Conservation (phyloP, 2,888 invertebrate species). For the Folsomia candida region DNA sequence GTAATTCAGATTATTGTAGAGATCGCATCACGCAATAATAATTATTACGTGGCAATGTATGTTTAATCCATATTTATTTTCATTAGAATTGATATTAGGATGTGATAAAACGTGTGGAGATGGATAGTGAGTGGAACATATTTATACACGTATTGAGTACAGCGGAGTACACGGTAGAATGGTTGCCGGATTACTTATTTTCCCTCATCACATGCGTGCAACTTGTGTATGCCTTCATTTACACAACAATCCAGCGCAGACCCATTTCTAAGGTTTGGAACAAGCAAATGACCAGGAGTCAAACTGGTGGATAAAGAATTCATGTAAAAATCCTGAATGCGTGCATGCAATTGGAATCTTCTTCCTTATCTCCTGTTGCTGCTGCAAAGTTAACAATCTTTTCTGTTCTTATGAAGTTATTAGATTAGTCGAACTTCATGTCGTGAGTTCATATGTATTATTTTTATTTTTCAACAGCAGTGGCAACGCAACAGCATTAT, state of each 20-base stretch:
- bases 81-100: conserved; percentile 22
- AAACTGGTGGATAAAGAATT: neutral
- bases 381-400: conserved; percentile 1
- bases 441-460: neutral
- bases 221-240: no score
- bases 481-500: neutral
- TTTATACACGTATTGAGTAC: no score
- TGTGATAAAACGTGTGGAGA: conserved; percentile 10
- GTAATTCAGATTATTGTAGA: conserved; percentile 33
- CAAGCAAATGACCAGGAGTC: neutral
- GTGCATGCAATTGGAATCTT: conserved; percentile 1
- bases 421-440: neutral
- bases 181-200: neutral
- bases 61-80: conserved; percentile 31
- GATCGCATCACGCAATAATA: conserved; percentile 47
- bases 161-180: neutral
- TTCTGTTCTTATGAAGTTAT: conserved; percentile 7
- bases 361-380: neutral
- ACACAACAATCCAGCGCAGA: no score
- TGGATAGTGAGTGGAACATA: no score
- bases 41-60: conserved; percentile 33
- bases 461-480: conserved; percentile 16
- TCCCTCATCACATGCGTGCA: neutral
- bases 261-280: no score
- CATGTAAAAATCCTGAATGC: conserved; percentile 14